Evolutionary conservation across 2,797 vertebrate species (phyloP).

Genomic region (Mycteria americana): DNA sequence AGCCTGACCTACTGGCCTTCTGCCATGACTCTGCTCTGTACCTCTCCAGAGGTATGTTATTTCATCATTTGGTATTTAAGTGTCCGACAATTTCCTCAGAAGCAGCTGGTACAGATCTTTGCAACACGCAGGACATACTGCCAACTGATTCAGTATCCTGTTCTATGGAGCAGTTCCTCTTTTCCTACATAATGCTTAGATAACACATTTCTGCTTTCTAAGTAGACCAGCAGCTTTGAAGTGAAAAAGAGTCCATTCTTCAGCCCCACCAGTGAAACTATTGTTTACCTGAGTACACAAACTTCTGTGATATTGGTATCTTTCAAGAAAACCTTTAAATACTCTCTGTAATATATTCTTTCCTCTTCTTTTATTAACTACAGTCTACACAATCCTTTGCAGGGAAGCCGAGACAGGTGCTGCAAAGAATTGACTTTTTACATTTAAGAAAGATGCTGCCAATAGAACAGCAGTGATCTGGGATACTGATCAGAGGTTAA

Average conservation of each 20-base stretch:
- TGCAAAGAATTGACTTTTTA: background rate
- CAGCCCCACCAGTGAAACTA: background rate
- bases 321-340: background rate
- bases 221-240: background rate
- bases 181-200: background rate
- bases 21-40: background rate
- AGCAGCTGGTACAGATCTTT: background rate
- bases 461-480: background rate
- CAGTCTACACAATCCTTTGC: background rate
- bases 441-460: background rate
- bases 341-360: background rate
- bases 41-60: background rate
- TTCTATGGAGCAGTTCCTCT: background rate
- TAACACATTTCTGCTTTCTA: background rate
- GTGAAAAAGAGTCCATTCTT: background rate
- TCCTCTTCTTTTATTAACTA: background rate
- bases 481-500: background rate
- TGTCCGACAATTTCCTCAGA: background rate
- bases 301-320: background rate
- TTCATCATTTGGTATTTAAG: background rate
- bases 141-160: background rate
- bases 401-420: background rate
- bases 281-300: background rate
- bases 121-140: background rate
- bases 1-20: background rate